Conservation (phyloP, 2,888 invertebrate genomes). For the Microctonus hyperodae region DNA sequence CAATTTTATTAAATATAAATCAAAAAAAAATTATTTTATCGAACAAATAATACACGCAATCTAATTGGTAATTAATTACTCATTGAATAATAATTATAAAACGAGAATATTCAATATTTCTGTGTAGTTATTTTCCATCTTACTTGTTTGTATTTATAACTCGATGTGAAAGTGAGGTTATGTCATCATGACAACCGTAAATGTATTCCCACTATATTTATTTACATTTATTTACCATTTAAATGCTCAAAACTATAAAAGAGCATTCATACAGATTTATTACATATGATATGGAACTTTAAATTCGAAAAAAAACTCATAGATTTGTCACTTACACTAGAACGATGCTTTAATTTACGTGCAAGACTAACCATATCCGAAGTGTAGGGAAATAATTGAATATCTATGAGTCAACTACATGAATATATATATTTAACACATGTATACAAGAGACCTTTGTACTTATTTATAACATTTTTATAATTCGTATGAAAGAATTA, state of each 20-base stretch:
- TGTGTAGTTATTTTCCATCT: too few relatives aligned
- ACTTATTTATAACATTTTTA: too few relatives aligned
- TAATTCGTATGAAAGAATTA: too few relatives aligned
- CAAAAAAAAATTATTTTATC: too few relatives aligned
- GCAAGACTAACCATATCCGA: conserved; percentile 54
- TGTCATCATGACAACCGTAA: conserved; percentile 16
- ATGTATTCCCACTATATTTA: not conserved
- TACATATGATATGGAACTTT: not conserved
- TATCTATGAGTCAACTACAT: too few relatives aligned
- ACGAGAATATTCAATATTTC: conserved; percentile 1
- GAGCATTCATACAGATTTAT: not conserved
- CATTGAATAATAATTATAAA: not conserved
- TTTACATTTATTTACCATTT: too few relatives aligned
- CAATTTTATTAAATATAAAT: too few relatives aligned
- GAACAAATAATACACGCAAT: not conserved
- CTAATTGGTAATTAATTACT: not conserved
- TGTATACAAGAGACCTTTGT: too few relatives aligned
- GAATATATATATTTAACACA: too few relatives aligned
- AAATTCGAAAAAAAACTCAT: too few relatives aligned
- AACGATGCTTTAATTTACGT: conserved; percentile 48
- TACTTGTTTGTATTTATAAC: not conserved
- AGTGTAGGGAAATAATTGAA: not conserved
- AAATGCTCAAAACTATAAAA: too few relatives aligned
- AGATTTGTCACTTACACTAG: conserved; percentile 48
- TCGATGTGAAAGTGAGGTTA: conserved; percentile 14